Base-by-base conservation (phyloP, 1,140 invertebrate species). In the Bilobella aurantiaca region DNA sequence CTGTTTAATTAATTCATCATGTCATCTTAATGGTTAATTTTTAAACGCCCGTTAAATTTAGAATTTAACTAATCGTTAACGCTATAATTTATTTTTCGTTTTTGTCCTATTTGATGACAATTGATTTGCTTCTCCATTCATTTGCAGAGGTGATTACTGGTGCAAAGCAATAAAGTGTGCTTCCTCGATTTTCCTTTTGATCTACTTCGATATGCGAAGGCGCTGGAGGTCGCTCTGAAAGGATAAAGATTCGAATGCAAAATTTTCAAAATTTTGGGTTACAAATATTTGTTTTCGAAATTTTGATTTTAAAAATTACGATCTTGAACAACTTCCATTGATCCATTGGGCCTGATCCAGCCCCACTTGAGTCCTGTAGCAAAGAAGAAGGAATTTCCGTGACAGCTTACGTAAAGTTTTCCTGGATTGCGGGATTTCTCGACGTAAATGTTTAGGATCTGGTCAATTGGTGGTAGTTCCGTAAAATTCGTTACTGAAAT, bases 301-400 rank as follows among this genome's bases (percentile, higher is more conserved):
- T 27, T 27, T 47, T 65, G 16, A 16, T 27, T 25, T 60, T 3
- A 16, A 25, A 28, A 42, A 8, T 60, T 69, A 67, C 64, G 29
- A 32, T 67, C 65, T 27, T 64, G 29, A 18, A 72, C 23, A 30
- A 67, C 63, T 23, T 68, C 58, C 32, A 68, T 25, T 1, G 42
- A 37, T 12, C 63, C 65, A 60, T 65, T 64, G 18, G 28, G 14
- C 31, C 58, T 65, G 42, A 57, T 42, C 0, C 58, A 25, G 2
- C 61, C 70, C 67, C 68, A 67, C 58, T 67, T 65, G 2, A 72
- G 23, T 16, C 70, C 70, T 42, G 65, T 64, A 12, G 70, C 63
- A 58, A 72, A 72, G 61, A 67, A 72, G 47, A 72, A 72, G 2
- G 30, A 31, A 53, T 72, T 72, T 1, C 62, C 49, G 21, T 65